A percentile compares a stretch with the other conserved stretches of the same genome.
Evolutionary conservation across 2,797 vertebrate genomes (phyloP).

Genomic region (Vireo griseus): DNA sequence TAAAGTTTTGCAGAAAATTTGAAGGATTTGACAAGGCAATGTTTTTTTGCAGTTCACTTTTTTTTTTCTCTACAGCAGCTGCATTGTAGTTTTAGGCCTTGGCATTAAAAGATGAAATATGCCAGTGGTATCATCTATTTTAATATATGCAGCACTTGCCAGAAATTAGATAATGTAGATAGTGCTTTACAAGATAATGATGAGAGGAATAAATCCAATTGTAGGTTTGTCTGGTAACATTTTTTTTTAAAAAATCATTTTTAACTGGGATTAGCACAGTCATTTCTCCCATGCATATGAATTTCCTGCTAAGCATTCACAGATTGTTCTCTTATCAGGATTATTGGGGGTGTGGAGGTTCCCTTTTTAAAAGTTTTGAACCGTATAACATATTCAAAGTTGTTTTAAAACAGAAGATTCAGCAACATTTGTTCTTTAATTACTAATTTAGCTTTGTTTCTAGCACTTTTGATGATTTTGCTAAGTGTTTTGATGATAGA

Average conservation of each 20-base stretch:
- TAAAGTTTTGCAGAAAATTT: background rate
- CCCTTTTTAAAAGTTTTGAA: background rate
- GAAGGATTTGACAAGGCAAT: background rate
- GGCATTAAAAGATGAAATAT: background rate
- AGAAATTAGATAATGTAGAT: background rate
- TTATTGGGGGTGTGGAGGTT: accelerated
- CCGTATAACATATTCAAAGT: background rate
- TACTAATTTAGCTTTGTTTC: background rate
- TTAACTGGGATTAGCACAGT: background rate
- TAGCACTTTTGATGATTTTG: background rate
- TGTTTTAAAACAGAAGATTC: background rate
- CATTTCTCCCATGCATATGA: background rate
- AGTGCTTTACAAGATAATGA: background rate
- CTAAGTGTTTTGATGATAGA: background rate
- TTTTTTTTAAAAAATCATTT: background rate
- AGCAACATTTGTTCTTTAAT: background rate
- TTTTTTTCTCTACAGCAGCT: background rate
- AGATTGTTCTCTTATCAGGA: background rate
- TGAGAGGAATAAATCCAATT: background rate
- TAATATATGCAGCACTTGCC: background rate
- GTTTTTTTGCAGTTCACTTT: background rate
- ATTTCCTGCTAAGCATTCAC: background rate
- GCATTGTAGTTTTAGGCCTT: background rate
- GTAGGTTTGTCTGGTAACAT: background rate
- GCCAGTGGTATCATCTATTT: background rate